A percentile compares a stretch with the other conserved stretches of the same genome.
phyloP scores from a whole-genome alignment of 2,113 vertebrate species.

The Vulpes lagopus region DNA sequence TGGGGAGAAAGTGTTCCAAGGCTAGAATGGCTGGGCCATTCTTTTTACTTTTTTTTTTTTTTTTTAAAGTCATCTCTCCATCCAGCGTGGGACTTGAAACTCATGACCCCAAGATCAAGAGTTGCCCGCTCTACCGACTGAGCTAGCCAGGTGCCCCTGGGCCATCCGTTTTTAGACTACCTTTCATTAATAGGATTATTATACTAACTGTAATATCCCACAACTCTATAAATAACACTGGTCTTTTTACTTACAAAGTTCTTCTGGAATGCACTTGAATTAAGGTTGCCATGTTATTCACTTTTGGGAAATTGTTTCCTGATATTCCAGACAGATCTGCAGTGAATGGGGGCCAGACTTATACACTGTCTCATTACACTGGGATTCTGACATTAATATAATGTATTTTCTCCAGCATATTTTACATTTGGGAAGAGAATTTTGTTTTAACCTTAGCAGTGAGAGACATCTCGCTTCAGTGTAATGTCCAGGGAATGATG shows the following conservation, averaged over 20 bases:
- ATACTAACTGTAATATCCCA: neutral
- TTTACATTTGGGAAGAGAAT: slow-evolving; percentile 54
- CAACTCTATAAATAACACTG: neutral
- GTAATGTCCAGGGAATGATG: neutral
- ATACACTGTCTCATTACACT: neutral
- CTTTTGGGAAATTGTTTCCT: slow-evolving; percentile 47
- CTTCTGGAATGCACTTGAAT: neutral
- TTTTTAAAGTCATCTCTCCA: neutral
- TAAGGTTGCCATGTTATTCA: neutral
- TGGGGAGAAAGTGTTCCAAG: neutral
- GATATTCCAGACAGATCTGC: slow-evolving; percentile 30
- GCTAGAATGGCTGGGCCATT: neutral
- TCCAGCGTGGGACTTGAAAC: neutral
- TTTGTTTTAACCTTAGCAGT: slow-evolving; percentile 38
- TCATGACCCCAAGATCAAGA: neutral
- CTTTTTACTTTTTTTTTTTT: neutral
- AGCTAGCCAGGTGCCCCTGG: neutral
- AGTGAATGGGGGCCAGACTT: neutral
- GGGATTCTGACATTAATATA: neutral
- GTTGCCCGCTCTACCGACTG: neutral
- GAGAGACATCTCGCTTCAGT: neutral
- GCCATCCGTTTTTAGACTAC: neutral
- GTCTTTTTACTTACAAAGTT: neutral
- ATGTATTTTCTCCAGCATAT: neutral
- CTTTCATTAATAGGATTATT: neutral